These are phyloP conservation scores for Dasypogon diadema DNA, from an alignment of 2,888 invertebrate species.

Conservation along the genomic window DNA sequence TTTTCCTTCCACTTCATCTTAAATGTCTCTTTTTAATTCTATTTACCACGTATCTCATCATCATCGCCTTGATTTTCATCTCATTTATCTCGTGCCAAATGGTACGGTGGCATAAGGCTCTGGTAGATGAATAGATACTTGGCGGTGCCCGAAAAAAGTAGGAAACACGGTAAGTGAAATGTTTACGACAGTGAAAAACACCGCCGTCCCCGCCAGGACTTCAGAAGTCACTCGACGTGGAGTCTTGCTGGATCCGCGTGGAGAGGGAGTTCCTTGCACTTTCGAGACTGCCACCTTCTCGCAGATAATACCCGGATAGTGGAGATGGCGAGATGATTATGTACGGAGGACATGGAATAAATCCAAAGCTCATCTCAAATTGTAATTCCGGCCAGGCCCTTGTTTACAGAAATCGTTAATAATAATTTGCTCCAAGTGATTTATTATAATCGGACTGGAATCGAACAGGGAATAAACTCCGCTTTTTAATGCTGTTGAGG, in stretches of 20 bases:
- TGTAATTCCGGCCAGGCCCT: slow-evolving; percentile 40
- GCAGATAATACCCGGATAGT: slow-evolving; percentile 20
- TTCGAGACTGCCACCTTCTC: slow-evolving; percentile 13
- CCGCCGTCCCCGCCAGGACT: slow-evolving; percentile 28
- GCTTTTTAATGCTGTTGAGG: slow-evolving; percentile 13
- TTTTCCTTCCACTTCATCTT: slow-evolving; percentile 47
- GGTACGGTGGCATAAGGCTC: slow-evolving; percentile 21
- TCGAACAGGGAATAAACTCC: slow-evolving; percentile 44
- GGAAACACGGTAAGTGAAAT: slow-evolving; percentile 49
- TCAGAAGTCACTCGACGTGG: background rate
- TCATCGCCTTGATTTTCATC: slow-evolving; percentile 60
- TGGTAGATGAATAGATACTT: slow-evolving; percentile 28
- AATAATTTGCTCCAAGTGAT: slow-evolving; percentile 49
- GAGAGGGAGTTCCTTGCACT: background rate
- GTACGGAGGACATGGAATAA: slow-evolving; percentile 45
- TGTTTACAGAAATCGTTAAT: slow-evolving; percentile 51
- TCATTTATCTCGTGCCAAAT: slow-evolving; percentile 52
- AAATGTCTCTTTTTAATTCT: slow-evolving; percentile 59
- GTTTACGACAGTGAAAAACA: slow-evolving; percentile 50
- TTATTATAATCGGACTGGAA: slow-evolving; percentile 49
- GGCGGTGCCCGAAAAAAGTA: slow-evolving; percentile 31
- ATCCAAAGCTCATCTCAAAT: slow-evolving; percentile 45
- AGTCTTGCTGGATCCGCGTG: background rate
- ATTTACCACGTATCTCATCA: slow-evolving; percentile 59
- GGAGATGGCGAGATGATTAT: slow-evolving; percentile 35